Evolutionary conservation across 1,140 invertebrate species (phyloP), one percentile per base, ranked within the genome.

Genomic region (Paracyclopina nana): DNA sequence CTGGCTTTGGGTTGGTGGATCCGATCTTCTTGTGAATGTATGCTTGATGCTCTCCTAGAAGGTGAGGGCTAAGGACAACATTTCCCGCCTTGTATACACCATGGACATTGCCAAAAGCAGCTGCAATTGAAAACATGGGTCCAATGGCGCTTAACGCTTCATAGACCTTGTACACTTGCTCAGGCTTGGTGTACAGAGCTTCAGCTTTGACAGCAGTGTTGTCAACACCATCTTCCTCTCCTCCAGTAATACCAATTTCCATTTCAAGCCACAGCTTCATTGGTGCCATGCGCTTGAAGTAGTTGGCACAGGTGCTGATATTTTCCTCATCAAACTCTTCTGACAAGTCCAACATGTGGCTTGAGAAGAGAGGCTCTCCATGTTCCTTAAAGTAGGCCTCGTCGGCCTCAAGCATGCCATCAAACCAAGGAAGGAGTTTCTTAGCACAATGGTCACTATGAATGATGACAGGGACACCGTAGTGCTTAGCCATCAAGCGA

Each of bases 161-260:
- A 22, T 46, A 43, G 12, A 52, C 50, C 4, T 45, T 46, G 9
- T 42, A 4, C 24, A 48, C 48, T 25, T 52, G 50, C 20, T 52
- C 50, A 4, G 50, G 34, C 27, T 44, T 52, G 40, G 50, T 52
- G 40, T 52, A 52, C 4, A 52, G 50, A 2, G 16, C 42, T 25
- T 52, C 50, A 18, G 50, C 50, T 25, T 52, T 52, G n/a, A 52
- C 50, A 4, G 11, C 31, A 18, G 50, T 46, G 14, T 52, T 52
- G 40, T 52, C 50, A 8, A 52, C 50, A n/a, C 50, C 50, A 29
- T 52, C 50, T 14, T 52, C 50, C 24, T 52, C 50, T 12, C 50
- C 50, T 22, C 50, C 50, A 24, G 50, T 52, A 40, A 52, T 52
- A 22, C 50, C 50, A 45, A 52, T 52, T 25, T 52, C 50, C 50